Evolutionary conservation across 2,113 vertebrate species (phyloP).

Genomic region (Argyrosomus japonicus): DNA sequence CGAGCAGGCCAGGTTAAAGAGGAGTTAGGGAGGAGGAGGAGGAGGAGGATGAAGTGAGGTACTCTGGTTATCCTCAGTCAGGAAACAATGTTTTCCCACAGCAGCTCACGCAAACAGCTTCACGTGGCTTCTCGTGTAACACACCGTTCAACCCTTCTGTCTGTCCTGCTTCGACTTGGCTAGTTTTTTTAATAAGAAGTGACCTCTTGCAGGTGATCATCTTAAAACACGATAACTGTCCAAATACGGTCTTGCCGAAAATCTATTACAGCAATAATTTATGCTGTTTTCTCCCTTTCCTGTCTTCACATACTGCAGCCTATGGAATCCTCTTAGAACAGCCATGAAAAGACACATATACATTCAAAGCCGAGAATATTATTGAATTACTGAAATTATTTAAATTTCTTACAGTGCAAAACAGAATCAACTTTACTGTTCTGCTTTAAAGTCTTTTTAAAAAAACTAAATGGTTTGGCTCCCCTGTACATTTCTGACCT

Average conservation of each 20-base stretch:
- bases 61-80: conserved; percentile 81
- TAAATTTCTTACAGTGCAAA: too few species aligned
- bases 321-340: too few species aligned
- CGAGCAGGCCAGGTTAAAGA: conserved; percentile 65
- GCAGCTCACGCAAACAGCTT: conserved; percentile 54
- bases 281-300: too few species aligned
- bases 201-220: conserved; percentile 9
- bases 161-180: conserved; percentile 21
- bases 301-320: too few species aligned
- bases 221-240: neutral
- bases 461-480: too few species aligned
- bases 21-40: conserved; percentile 51
- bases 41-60: conserved; percentile 53
- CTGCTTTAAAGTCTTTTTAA: too few species aligned
- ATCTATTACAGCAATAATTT: too few species aligned
- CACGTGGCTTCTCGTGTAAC: conserved; percentile 44
- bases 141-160: neutral
- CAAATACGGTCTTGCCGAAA: neutral
- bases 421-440: too few species aligned
- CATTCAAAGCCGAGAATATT: too few species aligned
- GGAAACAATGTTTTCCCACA: conserved; percentile 71
- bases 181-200: conserved; percentile 50
- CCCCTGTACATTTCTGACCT: too few species aligned
- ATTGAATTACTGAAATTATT: too few species aligned
- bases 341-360: too few species aligned